These are phyloP conservation scores for Pteronura brasiliensis DNA, from an alignment of 2,113 vertebrate species.

Conservation along the genomic window DNA sequence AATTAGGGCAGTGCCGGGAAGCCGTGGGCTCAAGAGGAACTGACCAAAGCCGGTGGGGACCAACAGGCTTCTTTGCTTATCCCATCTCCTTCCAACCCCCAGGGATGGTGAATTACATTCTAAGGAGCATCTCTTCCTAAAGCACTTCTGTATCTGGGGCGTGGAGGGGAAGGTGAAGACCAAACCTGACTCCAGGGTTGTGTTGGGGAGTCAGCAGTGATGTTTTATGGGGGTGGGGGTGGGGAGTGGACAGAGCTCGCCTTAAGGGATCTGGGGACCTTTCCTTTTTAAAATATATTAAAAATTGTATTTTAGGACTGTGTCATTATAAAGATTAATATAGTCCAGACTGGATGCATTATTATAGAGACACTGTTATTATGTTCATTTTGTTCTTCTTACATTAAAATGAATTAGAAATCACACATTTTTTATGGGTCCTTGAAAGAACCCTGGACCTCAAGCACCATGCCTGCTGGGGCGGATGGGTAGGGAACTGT, in stretches of 20 bases:
- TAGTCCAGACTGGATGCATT: not conserved
- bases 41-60: not conserved
- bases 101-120: not conserved
- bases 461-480: not conserved
- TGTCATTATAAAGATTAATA: not conserved
- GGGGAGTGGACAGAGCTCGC: not conserved
- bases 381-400: not conserved
- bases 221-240: not conserved
- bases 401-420: constrained; percentile 3
- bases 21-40: not conserved
- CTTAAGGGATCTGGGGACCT: not conserved
- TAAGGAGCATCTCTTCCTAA: not conserved
- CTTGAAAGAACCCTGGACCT: not conserved
- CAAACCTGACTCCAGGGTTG: not conserved
- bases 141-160: not conserved
- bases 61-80: not conserved
- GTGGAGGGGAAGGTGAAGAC: not conserved
- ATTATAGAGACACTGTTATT: not conserved
- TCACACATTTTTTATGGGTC: not conserved
- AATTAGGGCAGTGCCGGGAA: not conserved
- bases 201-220: not conserved
- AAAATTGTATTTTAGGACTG: not conserved
- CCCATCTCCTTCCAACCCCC: not conserved
- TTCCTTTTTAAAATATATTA: not conserved
- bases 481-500: not conserved